Evolutionary conservation across 2,797 vertebrate genomes (phyloP).

Genomic region (Natrix natrix): DNA sequence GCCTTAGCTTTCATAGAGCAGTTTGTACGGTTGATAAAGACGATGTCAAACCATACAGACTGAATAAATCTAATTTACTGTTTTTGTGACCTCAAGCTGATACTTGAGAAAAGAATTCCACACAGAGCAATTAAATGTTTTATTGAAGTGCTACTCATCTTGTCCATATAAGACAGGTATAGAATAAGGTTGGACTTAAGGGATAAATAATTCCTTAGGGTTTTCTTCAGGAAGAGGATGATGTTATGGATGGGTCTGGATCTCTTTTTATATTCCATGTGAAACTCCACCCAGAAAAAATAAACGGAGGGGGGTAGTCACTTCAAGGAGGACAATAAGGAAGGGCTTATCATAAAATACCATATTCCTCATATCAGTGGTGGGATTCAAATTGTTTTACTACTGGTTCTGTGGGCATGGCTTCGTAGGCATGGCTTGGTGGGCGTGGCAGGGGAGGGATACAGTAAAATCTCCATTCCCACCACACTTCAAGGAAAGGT

Average conservation of each 20-base stretch:
- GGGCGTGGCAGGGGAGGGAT: too few species aligned
- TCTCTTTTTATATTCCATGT: neutral
- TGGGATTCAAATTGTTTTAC: too few species aligned
- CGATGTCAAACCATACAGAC: constrained; percentile 14
- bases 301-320: neutral
- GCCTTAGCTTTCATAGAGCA: constrained; percentile 15
- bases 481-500: too few species aligned
- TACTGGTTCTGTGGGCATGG: too few species aligned
- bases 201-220: neutral
- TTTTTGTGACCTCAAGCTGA: neutral
- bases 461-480: too few species aligned
- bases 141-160: neutral
- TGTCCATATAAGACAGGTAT: neutral
- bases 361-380: neutral
- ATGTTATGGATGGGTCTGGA: neutral
- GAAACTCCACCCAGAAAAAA: neutral
- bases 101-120: constrained; percentile 1
- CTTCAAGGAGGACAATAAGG: neutral
- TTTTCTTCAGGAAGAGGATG: neutral
- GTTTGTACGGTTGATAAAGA: constrained; percentile 12
- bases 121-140: constrained; percentile 10
- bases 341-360: neutral
- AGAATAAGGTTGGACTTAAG: neutral
- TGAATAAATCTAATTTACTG: constrained; percentile 32
- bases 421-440: too few species aligned